Evolutionary conservation across 2,113 vertebrate genomes (phyloP), one percentile per base, ranked within the genome.

Genomic region (Chamaea fasciata): DNA sequence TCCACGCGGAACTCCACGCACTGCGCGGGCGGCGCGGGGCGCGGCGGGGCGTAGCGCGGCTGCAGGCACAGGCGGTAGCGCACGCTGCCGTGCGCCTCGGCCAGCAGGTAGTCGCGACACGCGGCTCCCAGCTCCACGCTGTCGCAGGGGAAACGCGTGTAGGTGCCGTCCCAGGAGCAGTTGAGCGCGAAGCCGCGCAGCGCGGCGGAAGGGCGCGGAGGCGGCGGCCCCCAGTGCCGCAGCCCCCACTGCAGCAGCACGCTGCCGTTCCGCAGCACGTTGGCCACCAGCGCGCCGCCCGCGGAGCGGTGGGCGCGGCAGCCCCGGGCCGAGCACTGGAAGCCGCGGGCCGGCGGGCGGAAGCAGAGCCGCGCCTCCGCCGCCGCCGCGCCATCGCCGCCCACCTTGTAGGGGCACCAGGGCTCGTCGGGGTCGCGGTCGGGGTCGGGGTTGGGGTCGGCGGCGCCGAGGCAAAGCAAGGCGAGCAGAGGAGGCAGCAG

Each of bases 131-230:
- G 98, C 77, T 98, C 98, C 93, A 99, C 98, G 84, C 98, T 97
- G 28, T 99, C 98, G 89, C 99, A 99, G 63, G 99, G 99, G 89
- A 99, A 99, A 82, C 99, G 98, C 55, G 99, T 98, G 96, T 99
- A 99, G 97, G 98, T 98, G 70, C 99, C 99, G 89, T 99, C 99
- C 99, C 99, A 99, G 95, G 98, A 99, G 98, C 99, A 99, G 97
- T 98, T 98, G 69, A 99, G 97, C 75, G 97, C 97, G 91, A 98
- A 99, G 80, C 99, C 99, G 64, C 98, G 98, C 20, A 96, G 96
- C n/a, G 87, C 91, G 59, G 78, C 68, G 81, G 81, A 44, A 35
- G 94, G 85, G 49, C 88, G 90, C 53, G 97, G 95, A 1, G 52
- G 79, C 39, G 97, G 96, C 1, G 73, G 26, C 33, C 83, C 83